Evolutionary conservation across 1,140 invertebrate species (phyloP).

Genomic region (Lepidurus arcticus): DNA sequence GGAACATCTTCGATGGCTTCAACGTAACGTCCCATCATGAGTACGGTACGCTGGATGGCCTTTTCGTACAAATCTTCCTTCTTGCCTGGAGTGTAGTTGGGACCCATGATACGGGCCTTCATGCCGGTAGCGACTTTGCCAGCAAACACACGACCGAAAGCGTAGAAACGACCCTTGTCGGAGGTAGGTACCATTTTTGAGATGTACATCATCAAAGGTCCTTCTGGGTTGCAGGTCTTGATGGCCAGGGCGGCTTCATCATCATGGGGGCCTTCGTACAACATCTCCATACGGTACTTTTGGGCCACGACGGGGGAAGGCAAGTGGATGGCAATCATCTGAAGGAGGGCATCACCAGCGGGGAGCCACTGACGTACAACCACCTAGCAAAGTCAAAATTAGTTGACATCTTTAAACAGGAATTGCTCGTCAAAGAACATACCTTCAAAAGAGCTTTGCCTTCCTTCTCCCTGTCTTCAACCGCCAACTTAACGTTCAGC

Average conservation of each 20-base stretch:
- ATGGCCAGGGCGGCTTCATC: slow-evolving; percentile 91
- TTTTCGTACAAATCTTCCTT: slow-evolving; percentile 99
- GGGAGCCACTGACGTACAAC: slow-evolving; percentile 99
- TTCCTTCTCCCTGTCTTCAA: slow-evolving; percentile 94
- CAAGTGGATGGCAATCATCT: slow-evolving; percentile 99
- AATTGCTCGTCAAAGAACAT: background rate
- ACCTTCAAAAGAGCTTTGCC: slow-evolving; percentile 81
- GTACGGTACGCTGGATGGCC: slow-evolving; percentile 96
- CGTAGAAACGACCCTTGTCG: slow-evolving; percentile 99
- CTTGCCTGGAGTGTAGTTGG: slow-evolving; percentile 95
- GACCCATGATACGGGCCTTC: slow-evolving; percentile 97
- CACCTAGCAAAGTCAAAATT: slow-evolving; percentile 51
- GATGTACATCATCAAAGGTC: slow-evolving; percentile 99
- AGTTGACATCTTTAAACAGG: background rate
- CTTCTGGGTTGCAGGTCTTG: slow-evolving; percentile 90
- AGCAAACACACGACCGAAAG: slow-evolving; percentile 99
- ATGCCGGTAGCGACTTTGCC: slow-evolving; percentile 87
- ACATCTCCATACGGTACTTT: slow-evolving; percentile 98
- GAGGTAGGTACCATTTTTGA: slow-evolving; percentile 99
- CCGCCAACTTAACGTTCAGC: slow-evolving; percentile 83
- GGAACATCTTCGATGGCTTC: slow-evolving; percentile 99
- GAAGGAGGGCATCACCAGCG: slow-evolving; percentile 97
- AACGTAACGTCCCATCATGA: slow-evolving; percentile 99
- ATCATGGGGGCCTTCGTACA: slow-evolving; percentile 96
- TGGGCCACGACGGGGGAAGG: slow-evolving; percentile 98